Percentiles rank a stretch among this genome's conserved stretches.
Evolutionary conservation across 2,888 invertebrate species (phyloP).

Genomic region (Rhaphigaster nebulosa): DNA sequence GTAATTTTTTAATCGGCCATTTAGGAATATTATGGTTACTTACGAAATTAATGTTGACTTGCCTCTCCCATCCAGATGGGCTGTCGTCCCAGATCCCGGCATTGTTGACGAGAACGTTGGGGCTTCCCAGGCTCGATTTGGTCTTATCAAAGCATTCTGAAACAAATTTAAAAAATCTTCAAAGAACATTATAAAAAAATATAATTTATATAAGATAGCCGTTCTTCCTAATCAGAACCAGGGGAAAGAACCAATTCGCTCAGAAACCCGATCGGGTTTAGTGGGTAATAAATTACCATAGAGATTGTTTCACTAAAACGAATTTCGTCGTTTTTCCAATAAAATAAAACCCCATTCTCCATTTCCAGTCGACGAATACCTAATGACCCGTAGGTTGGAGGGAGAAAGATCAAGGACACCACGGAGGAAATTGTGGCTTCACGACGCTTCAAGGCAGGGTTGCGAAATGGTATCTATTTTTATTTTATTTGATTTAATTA

Average conservation of each 20-base stretch:
- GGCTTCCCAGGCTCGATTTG: conserved; percentile 56
- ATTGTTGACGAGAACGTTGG: conserved; percentile 61
- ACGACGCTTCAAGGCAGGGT: not conserved
- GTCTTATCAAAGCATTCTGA: conserved; percentile 58
- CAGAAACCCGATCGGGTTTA: not conserved
- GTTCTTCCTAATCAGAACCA: no score
- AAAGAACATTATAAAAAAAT: not conserved
- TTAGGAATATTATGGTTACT: conserved; percentile 18
- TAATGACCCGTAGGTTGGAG: not conserved
- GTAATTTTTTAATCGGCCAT: no score
- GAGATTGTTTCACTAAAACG: not conserved
- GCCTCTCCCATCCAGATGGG: conserved; percentile 57
- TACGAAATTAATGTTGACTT: conserved; percentile 61
- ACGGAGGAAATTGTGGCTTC: not conserved
- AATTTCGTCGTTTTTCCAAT: not conserved
- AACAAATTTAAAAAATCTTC: not conserved
- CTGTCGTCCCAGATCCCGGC: conserved; percentile 61
- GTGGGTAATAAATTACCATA: conserved; percentile 18
- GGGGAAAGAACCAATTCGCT: not conserved
- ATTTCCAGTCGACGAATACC: not conserved
- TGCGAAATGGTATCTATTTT: not conserved
- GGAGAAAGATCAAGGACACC: conserved; percentile 12
- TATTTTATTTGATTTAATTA: not conserved
- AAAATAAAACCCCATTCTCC: not conserved
- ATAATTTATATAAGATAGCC: no score